Evolutionary conservation across 1,140 invertebrate genomes (phyloP), one percentile per base, ranked within the genome.

Genomic region (Drosophila varians): DNA sequence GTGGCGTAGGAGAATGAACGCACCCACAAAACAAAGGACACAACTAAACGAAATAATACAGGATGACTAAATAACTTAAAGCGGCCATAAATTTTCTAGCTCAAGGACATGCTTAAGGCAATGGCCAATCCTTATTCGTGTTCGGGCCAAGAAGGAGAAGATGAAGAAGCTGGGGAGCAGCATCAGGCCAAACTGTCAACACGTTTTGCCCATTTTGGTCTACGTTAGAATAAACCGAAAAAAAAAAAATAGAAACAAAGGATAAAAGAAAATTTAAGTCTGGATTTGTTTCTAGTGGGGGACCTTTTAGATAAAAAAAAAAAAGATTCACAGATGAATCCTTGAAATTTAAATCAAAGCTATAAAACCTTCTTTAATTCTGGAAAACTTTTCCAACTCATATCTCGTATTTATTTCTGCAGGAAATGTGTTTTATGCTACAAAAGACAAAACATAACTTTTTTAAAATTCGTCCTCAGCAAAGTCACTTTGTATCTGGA

Each of bases 31-130:
- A 51, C 21, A 23, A 31, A 26, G 23, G 38, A 38, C 45, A 57
- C 38, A 68, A 74, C 52, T 68, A 68, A 75, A 75, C 73, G 45
- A 69, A 74, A 75, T 75, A 75, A 74, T 75, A 71, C 71, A 75
- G 65, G 18, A 75, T 74, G 73, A 75, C 73, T 74, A 75, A 75
- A 74, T 75, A 75, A 75, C 73, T 75, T 75, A 75, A 75, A 74
- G 73, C 55, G 51, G 49, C 71, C 31, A 75, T 75, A 75, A 75
- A 75, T 72, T 75, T 52, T 74, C 40, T 68, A 69, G 71, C 71
- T 75, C 73, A 75, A 75, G 73, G 73, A 75, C 73, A 74, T 75
- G 71, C 68, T 73, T 61, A 71, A 71, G 64, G 53, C 64, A 51
- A 28, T 45, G 31, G 38, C 53, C 31, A 51, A 56, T 53, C 34